These are phyloP conservation scores for Ceyx melanurus DNA, from an alignment of 2,113 vertebrate genomes.

Conservation along the genomic window DNA sequence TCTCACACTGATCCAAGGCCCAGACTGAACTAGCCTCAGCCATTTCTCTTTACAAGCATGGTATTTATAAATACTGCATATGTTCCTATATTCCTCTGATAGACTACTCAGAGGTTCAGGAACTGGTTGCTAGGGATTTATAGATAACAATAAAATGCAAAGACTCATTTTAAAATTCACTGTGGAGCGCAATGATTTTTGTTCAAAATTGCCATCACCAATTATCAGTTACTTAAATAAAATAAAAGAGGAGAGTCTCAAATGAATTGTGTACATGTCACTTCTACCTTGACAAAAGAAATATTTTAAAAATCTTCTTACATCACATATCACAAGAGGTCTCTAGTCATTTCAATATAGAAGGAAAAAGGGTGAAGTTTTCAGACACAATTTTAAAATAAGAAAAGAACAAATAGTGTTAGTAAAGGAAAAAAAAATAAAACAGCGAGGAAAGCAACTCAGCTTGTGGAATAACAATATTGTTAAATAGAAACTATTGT, in stretches of 20 bases:
- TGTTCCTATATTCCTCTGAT: background rate
- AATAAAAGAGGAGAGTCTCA: constrained; percentile 35
- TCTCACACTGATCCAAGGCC: constrained; percentile 1
- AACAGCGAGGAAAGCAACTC: constrained; percentile 41
- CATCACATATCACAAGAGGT: constrained; percentile 43
- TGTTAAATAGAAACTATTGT: constrained; percentile 75
- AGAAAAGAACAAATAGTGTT: constrained; percentile 61
- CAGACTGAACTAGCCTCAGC: background rate
- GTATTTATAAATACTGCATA: constrained; percentile 17
- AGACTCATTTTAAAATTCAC: constrained; percentile 18
- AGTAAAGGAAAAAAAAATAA: constrained; percentile 28
- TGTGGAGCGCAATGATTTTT: background rate
- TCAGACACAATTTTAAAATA: constrained; percentile 70
- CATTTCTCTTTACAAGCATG: background rate
- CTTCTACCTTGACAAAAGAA: constrained; percentile 34
- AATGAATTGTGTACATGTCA: constrained; percentile 37
- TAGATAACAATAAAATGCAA: constrained; percentile 19
- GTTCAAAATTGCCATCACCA: constrained; percentile 17
- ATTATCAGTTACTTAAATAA: constrained; percentile 55
- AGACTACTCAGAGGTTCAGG: background rate
- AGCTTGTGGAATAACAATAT: constrained; percentile 63
- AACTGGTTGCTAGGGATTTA: constrained; percentile 20
- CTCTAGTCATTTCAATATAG: background rate
- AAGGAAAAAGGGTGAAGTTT: constrained; percentile 12
- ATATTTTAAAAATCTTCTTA: constrained; percentile 44